Base-by-base conservation (phyloP, 2,888 invertebrate genomes). In the Erebia aethiops region DNA sequence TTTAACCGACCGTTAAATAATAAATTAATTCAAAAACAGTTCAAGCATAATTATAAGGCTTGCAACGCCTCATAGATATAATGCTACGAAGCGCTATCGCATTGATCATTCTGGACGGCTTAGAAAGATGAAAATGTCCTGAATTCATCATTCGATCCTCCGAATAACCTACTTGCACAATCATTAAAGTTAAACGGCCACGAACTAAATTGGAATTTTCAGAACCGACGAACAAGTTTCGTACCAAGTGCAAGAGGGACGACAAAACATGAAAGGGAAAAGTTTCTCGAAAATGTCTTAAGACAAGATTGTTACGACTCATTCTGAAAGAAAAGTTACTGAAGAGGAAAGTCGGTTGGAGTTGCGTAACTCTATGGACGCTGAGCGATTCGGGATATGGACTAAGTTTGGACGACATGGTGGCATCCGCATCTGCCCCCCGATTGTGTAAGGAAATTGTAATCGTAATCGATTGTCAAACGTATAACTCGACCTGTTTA, bases 321-420 rank as follows among this genome's bases (percentile, higher is more conserved):
- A 63, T 70, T 70, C 71, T 69, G 66, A 74, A 67, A 72, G 74
- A 66, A 67, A 74, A 74, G 70, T 74, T 74, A 14, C 60, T 49
- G 57, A 52, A 72, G 66, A 66, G 66, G 21, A 56, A 72, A 70
- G 68, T 72, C 66, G 69, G 35, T 61, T 51, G 57, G 35, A 58
- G 58, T 73, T 73, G 52, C 69, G 73, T 63, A 69, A 73, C 69
- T 63, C 67, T 56, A 35, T n/a, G 10, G 49, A 10, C 52, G 16
- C 43, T 43, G 43, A 43, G 43, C 10, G 43, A 11, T 35, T 35
- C 7, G 7, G 7, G 35, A 43, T 43, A 11, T 43, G 43, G 43
- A 43, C 11, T 43, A 1, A 11, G 0, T 43, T 43, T 35, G 35
- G 7, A 35, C 26, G 43, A 10, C 43, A 10, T 10, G 43, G 43